A percentile compares a stretch with the other conserved stretches of the same genome.
phyloP scores from a whole-genome alignment of 1,140 invertebrate species.

The Micrasema minimum region DNA sequence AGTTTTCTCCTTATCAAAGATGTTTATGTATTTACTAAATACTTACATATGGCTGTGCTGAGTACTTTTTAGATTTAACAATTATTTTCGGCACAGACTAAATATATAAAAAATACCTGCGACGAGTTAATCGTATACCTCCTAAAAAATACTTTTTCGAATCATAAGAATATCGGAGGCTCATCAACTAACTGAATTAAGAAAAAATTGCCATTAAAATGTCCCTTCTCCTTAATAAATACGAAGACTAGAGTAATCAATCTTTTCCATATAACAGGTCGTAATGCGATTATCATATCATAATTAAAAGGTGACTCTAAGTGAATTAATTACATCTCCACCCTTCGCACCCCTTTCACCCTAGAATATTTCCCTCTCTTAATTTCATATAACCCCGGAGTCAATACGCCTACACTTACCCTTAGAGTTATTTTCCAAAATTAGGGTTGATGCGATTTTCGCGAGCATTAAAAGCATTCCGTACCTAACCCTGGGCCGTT shows the following conservation, averaged over 20 bases:
- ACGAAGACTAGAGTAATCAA: constrained; percentile 23
- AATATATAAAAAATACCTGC: no score
- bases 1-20: no score
- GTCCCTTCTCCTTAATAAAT: no score
- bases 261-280: constrained; percentile 44
- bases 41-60: no score
- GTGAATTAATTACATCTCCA: constrained; percentile 52
- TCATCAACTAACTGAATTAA: no score
- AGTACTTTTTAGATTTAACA: no score
- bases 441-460: constrained; percentile 54
- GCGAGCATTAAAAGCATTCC: constrained; percentile 51
- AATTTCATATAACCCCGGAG: constrained; percentile 52
- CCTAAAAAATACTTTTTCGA: no score
- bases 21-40: no score
- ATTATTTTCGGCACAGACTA: no score
- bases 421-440: constrained; percentile 43
- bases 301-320: constrained; percentile 53
- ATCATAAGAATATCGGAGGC: no score
- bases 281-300: constrained; percentile 54
- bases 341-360: constrained; percentile 23
- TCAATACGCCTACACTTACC: constrained; percentile 49
- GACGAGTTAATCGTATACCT: no score
- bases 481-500: not conserved
- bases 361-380: constrained; percentile 51
- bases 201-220: no score